Evolutionary conservation across 2,888 invertebrate genomes (phyloP), one percentile per base, ranked within the genome.

Genomic region (Thecophora atra): DNA sequence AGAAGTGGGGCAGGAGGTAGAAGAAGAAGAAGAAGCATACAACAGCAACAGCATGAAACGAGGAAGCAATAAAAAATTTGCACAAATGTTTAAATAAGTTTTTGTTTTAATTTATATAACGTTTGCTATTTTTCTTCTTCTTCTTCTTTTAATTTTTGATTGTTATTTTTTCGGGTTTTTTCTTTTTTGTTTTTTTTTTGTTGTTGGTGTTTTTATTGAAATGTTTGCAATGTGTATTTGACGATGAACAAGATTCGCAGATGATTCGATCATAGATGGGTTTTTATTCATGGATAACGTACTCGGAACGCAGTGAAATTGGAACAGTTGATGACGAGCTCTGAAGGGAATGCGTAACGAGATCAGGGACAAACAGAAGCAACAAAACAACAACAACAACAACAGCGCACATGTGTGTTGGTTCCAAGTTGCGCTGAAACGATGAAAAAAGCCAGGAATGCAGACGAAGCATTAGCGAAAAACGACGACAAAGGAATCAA

Each of bases 41-140:
- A 21, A 28, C 28, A n/a, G 30, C 60, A 47, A 60, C 69, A 60
- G 30, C 62, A 60, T 47, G 30, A 44, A 69, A 69, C 51, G 69
- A 69, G 69, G 69, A 69, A 69, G 51, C 44, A 69, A 21, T 69
- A 60, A 47, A 69, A 69, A 67, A 30, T 69, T 69, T 51, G 69
- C 69, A 69, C 60, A 62, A 60, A 69, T 69, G 51, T 69, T 69
- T 69, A 58, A 47, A 47, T 28, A 56, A 24, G 15, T 58, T 68
- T 68, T 37, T 42, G 15, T 58, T 58, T 58, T 58, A 58, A 26
- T 58, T 37, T 44, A 63, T 19, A 21, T 64, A 64, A 26, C 19
- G 44, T 64, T 24, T 21, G n/a, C 42, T 15, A 28, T 58, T 8
- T 63, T 63, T 37, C 13, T 11, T 11, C 19, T 63, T 63, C 15